Percentiles rank a stretch among this genome's conserved stretches.
Evolutionary conservation across 2,888 invertebrate species (phyloP).

Genomic region (Zygaena filipendulae): DNA sequence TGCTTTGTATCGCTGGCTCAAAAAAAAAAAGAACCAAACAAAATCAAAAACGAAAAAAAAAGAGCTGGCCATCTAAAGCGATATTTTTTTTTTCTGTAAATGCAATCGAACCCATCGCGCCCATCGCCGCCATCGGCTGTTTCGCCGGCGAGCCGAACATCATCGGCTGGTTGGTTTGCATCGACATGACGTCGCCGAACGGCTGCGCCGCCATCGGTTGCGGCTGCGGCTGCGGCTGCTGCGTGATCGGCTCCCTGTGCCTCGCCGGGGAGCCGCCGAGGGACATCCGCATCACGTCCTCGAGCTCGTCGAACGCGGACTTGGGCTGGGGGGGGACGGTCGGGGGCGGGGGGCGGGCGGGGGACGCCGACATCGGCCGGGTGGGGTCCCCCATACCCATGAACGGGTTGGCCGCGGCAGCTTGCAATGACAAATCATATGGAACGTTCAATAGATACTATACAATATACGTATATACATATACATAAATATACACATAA

Average conservation of each 20-base stretch:
- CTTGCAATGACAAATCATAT: constrained; percentile 34
- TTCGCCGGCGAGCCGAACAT: constrained; percentile 56
- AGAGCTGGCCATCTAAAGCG: constrained; percentile 37
- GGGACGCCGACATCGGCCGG: constrained; percentile 51
- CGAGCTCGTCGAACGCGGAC: constrained; percentile 75
- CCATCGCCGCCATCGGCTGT: constrained; percentile 57
- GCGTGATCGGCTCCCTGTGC: constrained; percentile 38
- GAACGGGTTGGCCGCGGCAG: constrained; percentile 74
- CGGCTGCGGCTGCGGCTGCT: constrained; percentile 41
- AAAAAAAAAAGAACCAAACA: constrained; percentile 22
- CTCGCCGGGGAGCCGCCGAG: constrained; percentile 72
- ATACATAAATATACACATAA: constrained; percentile 5
- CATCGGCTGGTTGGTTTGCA: constrained; percentile 47
- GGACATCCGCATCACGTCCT: constrained; percentile 75
- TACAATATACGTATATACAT: constrained; percentile 9
- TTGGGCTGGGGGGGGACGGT: constrained; percentile 53
- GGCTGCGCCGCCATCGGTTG: constrained; percentile 30
- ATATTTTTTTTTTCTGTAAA: too few relatives aligned
- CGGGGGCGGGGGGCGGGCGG: constrained; percentile 65
- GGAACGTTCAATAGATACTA: too few relatives aligned
- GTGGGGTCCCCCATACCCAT: constrained; percentile 71
- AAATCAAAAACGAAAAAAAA: constrained; percentile 10
- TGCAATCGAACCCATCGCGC: constrained; percentile 64
- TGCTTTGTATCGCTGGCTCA: constrained; percentile 15
- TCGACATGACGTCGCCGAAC: constrained; percentile 46